A percentile compares a stretch with the other conserved stretches of the same genome.
These are phyloP conservation scores for Siniperca scherzeri DNA, from an alignment of 2,797 vertebrate species.

Conservation along the genomic window DNA sequence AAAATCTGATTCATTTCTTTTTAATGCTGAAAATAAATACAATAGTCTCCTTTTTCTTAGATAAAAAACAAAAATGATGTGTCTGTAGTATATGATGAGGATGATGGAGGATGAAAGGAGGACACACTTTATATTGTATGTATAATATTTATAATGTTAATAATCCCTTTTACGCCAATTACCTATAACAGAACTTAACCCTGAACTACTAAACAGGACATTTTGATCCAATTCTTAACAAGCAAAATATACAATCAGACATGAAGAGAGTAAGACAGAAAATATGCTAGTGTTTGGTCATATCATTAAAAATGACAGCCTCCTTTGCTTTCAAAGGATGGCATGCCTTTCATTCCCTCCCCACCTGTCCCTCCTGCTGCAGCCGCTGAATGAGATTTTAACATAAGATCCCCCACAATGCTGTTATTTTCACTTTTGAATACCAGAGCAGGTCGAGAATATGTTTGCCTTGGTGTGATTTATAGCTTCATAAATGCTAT, in stretches of 20 bases:
- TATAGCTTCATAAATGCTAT: conserved; percentile 59
- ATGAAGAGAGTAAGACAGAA: neutral
- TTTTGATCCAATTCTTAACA: neutral
- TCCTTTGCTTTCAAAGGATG: neutral
- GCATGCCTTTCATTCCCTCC: neutral
- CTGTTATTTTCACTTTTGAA: conserved; percentile 40
- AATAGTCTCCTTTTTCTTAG: neutral
- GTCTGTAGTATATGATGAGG: neutral
- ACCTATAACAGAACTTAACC: no score
- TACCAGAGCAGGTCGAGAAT: conserved; percentile 29
- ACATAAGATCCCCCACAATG: neutral
- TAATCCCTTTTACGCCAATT: neutral
- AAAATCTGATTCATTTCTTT: no score
- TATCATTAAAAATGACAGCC: neutral
- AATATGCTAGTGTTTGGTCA: neutral
- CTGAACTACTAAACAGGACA: neutral
- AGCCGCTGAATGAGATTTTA: neutral
- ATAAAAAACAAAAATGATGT: neutral
- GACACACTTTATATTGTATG: neutral
- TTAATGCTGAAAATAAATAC: neutral
- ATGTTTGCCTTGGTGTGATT: conserved; percentile 40
- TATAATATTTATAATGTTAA: neutral
- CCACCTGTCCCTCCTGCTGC: neutral
- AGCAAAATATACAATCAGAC: neutral
- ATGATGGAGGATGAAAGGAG: neutral